Evolutionary conservation across 1,140 invertebrate genomes (phyloP), one percentile per base, ranked within the genome.

Genomic region (Sesamia nonagrioides): DNA sequence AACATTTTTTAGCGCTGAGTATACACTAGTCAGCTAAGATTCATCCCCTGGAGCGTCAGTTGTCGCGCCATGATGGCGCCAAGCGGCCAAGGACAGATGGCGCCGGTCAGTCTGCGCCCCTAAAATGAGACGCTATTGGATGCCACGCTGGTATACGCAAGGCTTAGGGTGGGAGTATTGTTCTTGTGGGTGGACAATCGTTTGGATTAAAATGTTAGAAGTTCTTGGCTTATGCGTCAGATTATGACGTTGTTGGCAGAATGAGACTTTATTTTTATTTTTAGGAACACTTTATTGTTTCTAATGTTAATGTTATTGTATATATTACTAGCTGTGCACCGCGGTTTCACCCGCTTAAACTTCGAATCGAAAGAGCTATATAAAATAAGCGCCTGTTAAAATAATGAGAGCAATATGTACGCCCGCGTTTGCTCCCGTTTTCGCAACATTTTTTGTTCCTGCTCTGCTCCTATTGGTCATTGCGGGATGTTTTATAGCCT

Each of bases 1-100:
- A 21, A 48, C 45, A 11, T 56, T 27, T 56, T 54, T 56, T 56
- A 56, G 5, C 11, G 21, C 54, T 56, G 21, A 56, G 21, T 37
- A 15, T n/a, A 61, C 27, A 37, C n/a, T 61, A 61, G 58, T n/a
- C 8, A 35, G 21, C 58, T 37, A 21, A 8, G 27, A 1, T 9
- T 2, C 13, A 33, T 61, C 33, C 42, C 63, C n/a, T 68, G 42
- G 42, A 48, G 21, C 35, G n/a, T 8, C n/a, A 11, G 33, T 8
- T 3, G 60, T 48, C 40, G 63, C 63, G 63, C 6, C 63, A 48
- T 27, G 1, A 9, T 17, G 63, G 40, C 63, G 63, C 63, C 40
- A n/a, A n/a, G 2, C 42, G 63, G 63, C 63, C 63, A 68, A 68
- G 63, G 63, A 68, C 63, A 48, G 13, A 5, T 7, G 63, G 63